phyloP scores from a whole-genome alignment of 2,113 vertebrate genomes.

The Apistogramma diplotaenia region DNA sequence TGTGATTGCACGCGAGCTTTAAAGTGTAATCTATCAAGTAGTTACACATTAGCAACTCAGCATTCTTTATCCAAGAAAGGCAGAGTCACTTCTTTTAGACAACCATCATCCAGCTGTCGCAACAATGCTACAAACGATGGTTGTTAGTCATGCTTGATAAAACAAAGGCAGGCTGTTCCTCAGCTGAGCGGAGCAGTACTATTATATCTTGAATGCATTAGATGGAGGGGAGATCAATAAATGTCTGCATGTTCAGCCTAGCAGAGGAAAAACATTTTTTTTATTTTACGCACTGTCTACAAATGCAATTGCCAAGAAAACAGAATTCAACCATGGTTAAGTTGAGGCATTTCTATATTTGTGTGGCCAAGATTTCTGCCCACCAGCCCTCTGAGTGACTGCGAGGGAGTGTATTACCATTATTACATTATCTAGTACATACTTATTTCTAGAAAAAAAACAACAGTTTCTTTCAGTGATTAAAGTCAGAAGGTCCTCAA shows the following conservation, averaged over 20 bases:
- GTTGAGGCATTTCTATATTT: not conserved
- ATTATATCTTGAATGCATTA: slow-evolving; percentile 56
- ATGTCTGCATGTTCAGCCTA: slow-evolving; percentile 21
- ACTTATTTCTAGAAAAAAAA: not conserved
- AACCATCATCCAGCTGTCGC: not conserved
- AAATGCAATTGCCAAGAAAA: slow-evolving; percentile 56
- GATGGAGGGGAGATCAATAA: slow-evolving; percentile 51
- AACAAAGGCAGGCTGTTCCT: slow-evolving; percentile 27
- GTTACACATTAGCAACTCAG: not conserved
- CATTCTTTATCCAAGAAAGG: not conserved
- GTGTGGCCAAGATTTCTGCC: not conserved
- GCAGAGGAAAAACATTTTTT: slow-evolving; percentile 50
- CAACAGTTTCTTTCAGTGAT: not conserved
- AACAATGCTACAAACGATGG: slow-evolving; percentile 19
- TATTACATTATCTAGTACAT: not conserved
- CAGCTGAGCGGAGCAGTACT: slow-evolving; percentile 3
- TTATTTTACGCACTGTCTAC: slow-evolving; percentile 63
- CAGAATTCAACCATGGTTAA: slow-evolving; percentile 41
- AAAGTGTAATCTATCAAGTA: not conserved
- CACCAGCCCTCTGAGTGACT: not conserved
- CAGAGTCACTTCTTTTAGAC: not conserved
- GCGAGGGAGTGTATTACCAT: not conserved
- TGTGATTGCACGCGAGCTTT: not conserved
- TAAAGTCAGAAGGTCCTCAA: not conserved
- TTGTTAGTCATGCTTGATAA: slow-evolving; percentile 39